Conservation (phyloP, 2,113 vertebrate genomes). For the human region GRCh38 chr3:8122501-8123000, state of each 20-base stretch:
- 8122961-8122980: neutral
- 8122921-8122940: too few relatives aligned
- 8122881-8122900: neutral
- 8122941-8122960: neutral
- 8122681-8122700: neutral
- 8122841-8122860: neutral
- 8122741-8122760: neutral
- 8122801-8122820: neutral
- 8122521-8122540: neutral
- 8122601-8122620: neutral
- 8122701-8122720: neutral
- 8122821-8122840: neutral
- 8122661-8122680: neutral
- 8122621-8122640: neutral
- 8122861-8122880: neutral
- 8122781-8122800: neutral
- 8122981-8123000: neutral
- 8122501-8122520: neutral
- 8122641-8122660: neutral
- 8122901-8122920: neutral
- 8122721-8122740: neutral
- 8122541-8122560: neutral
- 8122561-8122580: neutral
- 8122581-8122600: neutral
- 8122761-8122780: neutral